Evolutionary conservation across 2,113 vertebrate genomes (phyloP).

Genomic region (Pelobates fuscus): DNA sequence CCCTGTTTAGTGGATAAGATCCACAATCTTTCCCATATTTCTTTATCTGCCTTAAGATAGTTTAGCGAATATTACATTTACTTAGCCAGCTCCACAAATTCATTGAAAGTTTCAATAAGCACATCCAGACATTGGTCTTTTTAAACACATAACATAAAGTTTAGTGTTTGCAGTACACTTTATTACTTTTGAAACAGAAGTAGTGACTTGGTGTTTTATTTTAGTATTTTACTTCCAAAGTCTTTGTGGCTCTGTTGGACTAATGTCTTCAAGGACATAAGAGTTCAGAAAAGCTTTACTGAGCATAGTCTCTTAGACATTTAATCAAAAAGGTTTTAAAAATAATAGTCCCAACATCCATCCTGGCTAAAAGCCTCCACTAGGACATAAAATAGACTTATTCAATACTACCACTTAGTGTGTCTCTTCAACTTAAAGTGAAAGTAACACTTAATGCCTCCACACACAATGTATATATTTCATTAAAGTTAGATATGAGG

Average conservation of each 20-base stretch:
- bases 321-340: constrained; percentile 43
- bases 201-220: background rate
- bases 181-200: background rate
- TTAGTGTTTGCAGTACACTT: background rate
- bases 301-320: constrained; percentile 24
- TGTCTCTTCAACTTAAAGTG: constrained; percentile 21
- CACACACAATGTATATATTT: background rate
- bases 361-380: constrained; percentile 42
- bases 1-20: too few relatives aligned
- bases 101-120: background rate
- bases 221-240: constrained; percentile 3
- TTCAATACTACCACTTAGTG: constrained; percentile 14
- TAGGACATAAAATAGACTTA: background rate
- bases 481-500: background rate
- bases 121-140: background rate
- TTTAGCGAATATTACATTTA: background rate
- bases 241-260: constrained; percentile 30
- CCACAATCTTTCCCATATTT: too few relatives aligned
- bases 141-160: background rate
- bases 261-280: constrained; percentile 43
- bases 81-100: background rate
- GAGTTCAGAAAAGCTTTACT: constrained; percentile 44
- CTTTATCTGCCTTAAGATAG: too few relatives aligned
- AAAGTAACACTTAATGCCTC: background rate
- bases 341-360: constrained; percentile 14